Evolutionary conservation across 2,113 vertebrate species (phyloP), one percentile per base, ranked within the genome.

Genomic region (Helogale parvula): DNA sequence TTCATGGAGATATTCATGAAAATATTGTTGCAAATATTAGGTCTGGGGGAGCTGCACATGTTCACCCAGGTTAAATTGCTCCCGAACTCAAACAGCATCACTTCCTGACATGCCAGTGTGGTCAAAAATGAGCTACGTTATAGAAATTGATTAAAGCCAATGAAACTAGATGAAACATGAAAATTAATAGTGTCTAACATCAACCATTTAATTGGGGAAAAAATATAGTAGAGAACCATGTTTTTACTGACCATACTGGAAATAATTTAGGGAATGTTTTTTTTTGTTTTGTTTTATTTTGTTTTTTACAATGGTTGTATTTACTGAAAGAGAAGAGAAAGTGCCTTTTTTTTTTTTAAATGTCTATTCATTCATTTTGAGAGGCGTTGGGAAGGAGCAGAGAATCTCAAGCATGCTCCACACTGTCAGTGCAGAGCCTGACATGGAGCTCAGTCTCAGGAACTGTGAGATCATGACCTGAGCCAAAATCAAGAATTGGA

Each of bases 261-360:
- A 83, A 92, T 77, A 93, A 88, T 86, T 77, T 33, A 89, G 21
- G 12, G 33, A 91, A n/a, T 14, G 4, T 1, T 15, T 69, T 68
- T 16, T 50, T 50, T 83, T n/a, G n/a, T n/a, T n/a, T n/a, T n/a
- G n/a, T n/a, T n/a, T n/a, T n/a, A n/a, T n/a, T n/a, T n/a, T n/a
- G n/a, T 71, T 19, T 93, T 96, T 87, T 80, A 47, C 2, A 93
- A 23, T 92, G 5, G 8, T 54, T 92, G 29, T n/a, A 89, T 1
- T 94, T 81, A 89, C n/a, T 65, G 10, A 77, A 85, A 85, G 38
- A 90, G 41, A 85, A 83, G 27, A 80, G 9, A 95, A 63, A 87
- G 5, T n/a, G 54, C 23, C 66, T 60, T 60, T 57, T 57, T 60
- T 60, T 1, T 50, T 50, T 50, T 5, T 17, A 5, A 54, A 60